phyloP scores from a whole-genome alignment of 1,140 invertebrate genomes.

The Drusus annulatus region DNA sequence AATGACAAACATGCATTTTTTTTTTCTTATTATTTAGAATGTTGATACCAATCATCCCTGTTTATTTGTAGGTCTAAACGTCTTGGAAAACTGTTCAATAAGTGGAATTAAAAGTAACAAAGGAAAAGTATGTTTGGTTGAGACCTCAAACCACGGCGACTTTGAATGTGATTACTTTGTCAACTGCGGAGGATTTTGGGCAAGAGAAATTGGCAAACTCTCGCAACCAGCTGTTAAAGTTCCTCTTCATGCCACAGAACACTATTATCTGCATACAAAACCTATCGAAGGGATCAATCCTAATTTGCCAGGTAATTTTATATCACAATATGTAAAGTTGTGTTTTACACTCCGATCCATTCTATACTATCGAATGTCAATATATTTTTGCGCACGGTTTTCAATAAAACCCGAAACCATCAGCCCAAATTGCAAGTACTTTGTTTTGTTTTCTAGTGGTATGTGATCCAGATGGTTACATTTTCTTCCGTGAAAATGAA shows the following conservation, averaged over 20 bases:
- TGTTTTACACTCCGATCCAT: too few species aligned
- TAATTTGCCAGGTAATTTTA: constrained; percentile 76
- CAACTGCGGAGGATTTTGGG: constrained; percentile 92
- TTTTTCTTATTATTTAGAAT: too few species aligned
- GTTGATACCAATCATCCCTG: neutral
- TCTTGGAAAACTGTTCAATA: constrained; percentile 88
- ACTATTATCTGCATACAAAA: constrained; percentile 93
- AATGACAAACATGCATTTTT: too few species aligned
- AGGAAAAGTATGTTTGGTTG: constrained; percentile 79
- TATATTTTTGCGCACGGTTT: neutral
- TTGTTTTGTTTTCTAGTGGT: constrained; percentile 75
- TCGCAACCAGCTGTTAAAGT: constrained; percentile 90
- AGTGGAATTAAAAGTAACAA: constrained; percentile 78
- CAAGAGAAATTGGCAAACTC: constrained; percentile 83
- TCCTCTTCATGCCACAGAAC: constrained; percentile 93
- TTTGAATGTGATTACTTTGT: constrained; percentile 93
- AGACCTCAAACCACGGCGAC: constrained; percentile 80
- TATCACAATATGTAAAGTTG: too few species aligned
- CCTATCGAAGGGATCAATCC: constrained; percentile 80
- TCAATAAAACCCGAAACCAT: too few species aligned
- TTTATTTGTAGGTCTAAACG: constrained; percentile 79
- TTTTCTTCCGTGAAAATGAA: constrained; percentile 88
- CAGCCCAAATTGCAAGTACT: neutral
- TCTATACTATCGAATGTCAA: neutral
- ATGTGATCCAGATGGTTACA: constrained; percentile 90